Evolutionary conservation across 2,797 vertebrate genomes (phyloP), one percentile per base, ranked within the genome.

Genomic region (Thripadectes ignobilis): DNA sequence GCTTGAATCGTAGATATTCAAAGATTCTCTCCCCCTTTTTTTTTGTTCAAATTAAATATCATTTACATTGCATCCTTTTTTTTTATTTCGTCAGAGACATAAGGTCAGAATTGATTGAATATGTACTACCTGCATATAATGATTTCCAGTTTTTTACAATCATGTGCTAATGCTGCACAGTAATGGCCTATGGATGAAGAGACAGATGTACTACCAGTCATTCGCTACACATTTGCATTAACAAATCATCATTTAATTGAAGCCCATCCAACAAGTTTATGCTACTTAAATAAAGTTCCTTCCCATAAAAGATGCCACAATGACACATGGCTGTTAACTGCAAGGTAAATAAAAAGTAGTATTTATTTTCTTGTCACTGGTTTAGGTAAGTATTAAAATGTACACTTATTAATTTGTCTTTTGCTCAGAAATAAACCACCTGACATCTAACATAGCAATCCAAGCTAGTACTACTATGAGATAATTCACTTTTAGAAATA

Each of bases 231-330:
- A 98, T 98, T 98, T 98, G 98, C 97, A 98, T 98, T 98, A 98
- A 98, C 98, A 98, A 98, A 98, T 98, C 98, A 98, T 98, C 97
- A 98, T 98, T 98, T 98, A 98, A 98, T 98, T 98, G 97, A 98
- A 98, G 98, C 98, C 98, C 97, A 98, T 98, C 98, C 97, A 98
- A 98, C 98, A 98, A 98, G 97, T 98, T 98, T 98, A 98, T 98
- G 98, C 97, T 98, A 98, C 97, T 98, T 98, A 98, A 98, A 98
- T 98, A 98, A 98, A 98, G 98, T 98, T 98, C 95, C 97, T 97
- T 98, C 98, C 97, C 97, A 97, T 98, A 98, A 98, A 98, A 98
- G 97, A 97, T 97, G 97, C 91, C 71, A 96, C 96, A 95, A 91
- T 97, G 97, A 98, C 97, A 97, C 96, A 98, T 79, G 93, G 94